Conservation (phyloP, 2,888 invertebrate species). For the Acronicta alni region DNA sequence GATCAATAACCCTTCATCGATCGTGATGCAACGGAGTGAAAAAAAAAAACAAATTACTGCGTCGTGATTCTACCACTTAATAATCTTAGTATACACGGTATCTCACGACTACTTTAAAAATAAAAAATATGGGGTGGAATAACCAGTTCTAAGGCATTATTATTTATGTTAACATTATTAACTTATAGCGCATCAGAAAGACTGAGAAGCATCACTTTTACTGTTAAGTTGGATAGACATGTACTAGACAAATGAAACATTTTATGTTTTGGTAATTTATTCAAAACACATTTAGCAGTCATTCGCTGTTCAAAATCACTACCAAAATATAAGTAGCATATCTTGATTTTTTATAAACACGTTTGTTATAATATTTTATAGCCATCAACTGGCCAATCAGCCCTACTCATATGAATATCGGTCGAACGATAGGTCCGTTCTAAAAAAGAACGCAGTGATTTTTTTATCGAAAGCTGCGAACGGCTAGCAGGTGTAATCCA, state of each 20-base stretch:
- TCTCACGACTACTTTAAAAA: slow-evolving; percentile 88
- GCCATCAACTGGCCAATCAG: slow-evolving; percentile 36
- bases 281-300: no score
- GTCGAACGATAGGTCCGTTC: slow-evolving; percentile 75
- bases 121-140: slow-evolving; percentile 65
- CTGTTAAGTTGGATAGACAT: background rate
- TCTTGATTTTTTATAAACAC: no score
- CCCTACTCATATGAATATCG: slow-evolving; percentile 73
- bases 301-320: no score
- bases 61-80: slow-evolving; percentile 87
- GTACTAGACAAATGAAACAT: no score
- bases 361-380: slow-evolving; percentile 5
- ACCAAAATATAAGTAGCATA: no score
- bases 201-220: background rate
- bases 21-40: slow-evolving; percentile 72
- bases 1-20: slow-evolving; percentile 83
- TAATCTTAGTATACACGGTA: slow-evolving; percentile 84
- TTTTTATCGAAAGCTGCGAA: slow-evolving; percentile 87
- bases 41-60: slow-evolving; percentile 78
- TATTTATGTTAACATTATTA: slow-evolving; percentile 41
- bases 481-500: slow-evolving; percentile 87
- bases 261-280: no score
- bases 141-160: slow-evolving; percentile 48
- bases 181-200: slow-evolving; percentile 14
- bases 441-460: slow-evolving; percentile 83